Base-by-base conservation (phyloP, 2,113 vertebrate genomes). In the Chlamydotis undulata region DNA sequence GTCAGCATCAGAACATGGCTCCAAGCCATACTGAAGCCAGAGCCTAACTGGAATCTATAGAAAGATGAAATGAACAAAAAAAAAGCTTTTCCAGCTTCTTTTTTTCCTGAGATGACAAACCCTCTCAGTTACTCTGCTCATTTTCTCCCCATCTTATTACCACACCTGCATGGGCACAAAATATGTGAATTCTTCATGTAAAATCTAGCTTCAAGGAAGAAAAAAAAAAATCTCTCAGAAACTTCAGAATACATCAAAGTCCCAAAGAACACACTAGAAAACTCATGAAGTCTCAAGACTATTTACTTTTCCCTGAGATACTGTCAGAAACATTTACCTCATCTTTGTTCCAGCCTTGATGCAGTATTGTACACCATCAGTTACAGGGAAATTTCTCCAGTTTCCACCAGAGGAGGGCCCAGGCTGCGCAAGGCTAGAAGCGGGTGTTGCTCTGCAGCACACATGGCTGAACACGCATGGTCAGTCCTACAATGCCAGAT, bases 391-490 rank as follows among this genome's bases (percentile, higher is more conserved):
- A 41, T 55, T 2, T 63, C 71, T 91, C 49, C 45, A 24, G 31
- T 50, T 53, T 80, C 76, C 75, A 61, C 4, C 49, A 29, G 43
- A 50, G 68, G 52, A 64, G n/a, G 29, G 63, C 52, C 80, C 2
- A 1, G 70, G 39, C 55, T 69, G 57, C 8, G 24, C 50, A 56
- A 53, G 68, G 59, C 26, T 52, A 33, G 45, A 50, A 69, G 59
- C 1, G 19, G 43, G 43, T 26, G n/a, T 4, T 76, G 87, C 15
- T 79, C 26, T 71, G 76, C 24, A 89, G 84, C 37, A 49, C 75
- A 41, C 2, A 0, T 0, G 2, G 81, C 88, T 13, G 41, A 87
- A 64, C 45, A 74, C 53, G 69, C 0, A 0, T 2, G 6, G 19
- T 43, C 50, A 50, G 41, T 13, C 43, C 63, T 4, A 0, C 1